Conservation (phyloP, 53 echinoderm and acorn worm species). For the Hippasteria phrygiana region DNA sequence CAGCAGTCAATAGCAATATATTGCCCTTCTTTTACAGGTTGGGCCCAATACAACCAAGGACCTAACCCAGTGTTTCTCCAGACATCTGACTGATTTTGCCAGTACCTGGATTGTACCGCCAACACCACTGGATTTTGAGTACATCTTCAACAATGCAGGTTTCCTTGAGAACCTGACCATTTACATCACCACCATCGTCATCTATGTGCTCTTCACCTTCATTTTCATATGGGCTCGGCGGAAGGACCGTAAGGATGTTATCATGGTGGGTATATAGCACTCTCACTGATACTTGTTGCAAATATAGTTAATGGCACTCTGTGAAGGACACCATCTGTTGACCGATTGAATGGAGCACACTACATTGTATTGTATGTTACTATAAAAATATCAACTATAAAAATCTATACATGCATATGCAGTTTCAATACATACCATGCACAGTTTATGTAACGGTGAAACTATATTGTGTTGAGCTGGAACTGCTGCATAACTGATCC, state of each 20-base stretch:
- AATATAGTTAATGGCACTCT: no score
- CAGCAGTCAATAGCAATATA: conserved; percentile 27
- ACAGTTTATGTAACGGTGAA: no score
- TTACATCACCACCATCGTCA: conserved; percentile 76
- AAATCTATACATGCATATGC: no score
- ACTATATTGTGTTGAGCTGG: no score
- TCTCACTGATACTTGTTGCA: no score
- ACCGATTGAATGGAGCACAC: no score
- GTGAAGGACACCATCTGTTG: no score
- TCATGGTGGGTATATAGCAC: conserved; percentile 70
- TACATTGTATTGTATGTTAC: no score
- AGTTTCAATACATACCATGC: no score
- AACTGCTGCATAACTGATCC: no score
- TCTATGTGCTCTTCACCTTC: conserved; percentile 80
- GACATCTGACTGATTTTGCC: conserved; percentile 92
- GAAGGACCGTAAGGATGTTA: conserved; percentile 84
- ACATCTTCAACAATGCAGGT: conserved; percentile 82
- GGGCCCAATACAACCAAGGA: conserved; percentile 55
- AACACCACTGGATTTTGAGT: conserved; percentile 88
- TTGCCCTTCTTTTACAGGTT: no score
- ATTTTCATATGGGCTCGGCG: conserved; percentile 92
- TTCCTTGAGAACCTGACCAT: conserved; percentile 85
- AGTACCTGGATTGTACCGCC: conserved; percentile 97
- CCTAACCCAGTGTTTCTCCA: conserved; percentile 77
- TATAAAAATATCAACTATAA: no score